Evolutionary conservation across 2,888 invertebrate genomes (phyloP).

Genomic region (Cerceris rybyensis): DNA sequence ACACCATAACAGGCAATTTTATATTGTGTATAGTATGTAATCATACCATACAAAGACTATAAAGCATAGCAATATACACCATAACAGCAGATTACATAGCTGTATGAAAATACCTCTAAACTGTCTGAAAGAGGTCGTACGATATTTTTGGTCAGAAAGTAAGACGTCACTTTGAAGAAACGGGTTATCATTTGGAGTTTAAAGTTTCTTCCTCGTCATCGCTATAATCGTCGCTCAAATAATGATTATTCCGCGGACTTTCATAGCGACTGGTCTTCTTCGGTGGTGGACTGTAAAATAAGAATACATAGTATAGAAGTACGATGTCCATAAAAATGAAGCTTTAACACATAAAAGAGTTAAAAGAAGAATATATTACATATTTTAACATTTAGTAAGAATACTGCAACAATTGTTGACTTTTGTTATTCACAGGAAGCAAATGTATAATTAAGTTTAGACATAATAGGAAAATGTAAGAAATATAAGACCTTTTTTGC

Average conservation of each 20-base stretch:
- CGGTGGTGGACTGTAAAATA: conserved; percentile 81
- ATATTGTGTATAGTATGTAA: conserved; percentile 48
- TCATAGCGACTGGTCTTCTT: conserved; percentile 82
- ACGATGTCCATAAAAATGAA: background rate
- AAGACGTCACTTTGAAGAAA: conserved; percentile 35
- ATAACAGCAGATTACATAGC: conserved; percentile 48
- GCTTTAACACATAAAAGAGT: background rate
- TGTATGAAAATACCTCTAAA: conserved; percentile 62
- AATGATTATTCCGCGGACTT: conserved; percentile 74
- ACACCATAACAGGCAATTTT: conserved; percentile 48
- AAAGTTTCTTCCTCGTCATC: conserved; percentile 79
- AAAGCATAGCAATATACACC: conserved; percentile 54
- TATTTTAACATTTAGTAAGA: too few relatives aligned
- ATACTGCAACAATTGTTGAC: too few relatives aligned
- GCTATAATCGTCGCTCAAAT: conserved; percentile 80
- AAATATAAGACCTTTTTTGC: background rate
- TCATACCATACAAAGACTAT: conserved; percentile 58
- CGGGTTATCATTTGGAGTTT: conserved; percentile 73
- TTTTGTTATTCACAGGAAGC: too few relatives aligned
- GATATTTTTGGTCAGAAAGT: conserved; percentile 61
- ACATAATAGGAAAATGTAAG: background rate
- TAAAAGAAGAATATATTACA: too few relatives aligned
- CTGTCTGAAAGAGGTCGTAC: conserved; percentile 55
- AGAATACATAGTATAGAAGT: conserved; percentile 28
- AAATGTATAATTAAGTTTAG: background rate